Evolutionary conservation across 2,888 invertebrate species (phyloP).

Genomic region (Eupithecia tripunctaria): DNA sequence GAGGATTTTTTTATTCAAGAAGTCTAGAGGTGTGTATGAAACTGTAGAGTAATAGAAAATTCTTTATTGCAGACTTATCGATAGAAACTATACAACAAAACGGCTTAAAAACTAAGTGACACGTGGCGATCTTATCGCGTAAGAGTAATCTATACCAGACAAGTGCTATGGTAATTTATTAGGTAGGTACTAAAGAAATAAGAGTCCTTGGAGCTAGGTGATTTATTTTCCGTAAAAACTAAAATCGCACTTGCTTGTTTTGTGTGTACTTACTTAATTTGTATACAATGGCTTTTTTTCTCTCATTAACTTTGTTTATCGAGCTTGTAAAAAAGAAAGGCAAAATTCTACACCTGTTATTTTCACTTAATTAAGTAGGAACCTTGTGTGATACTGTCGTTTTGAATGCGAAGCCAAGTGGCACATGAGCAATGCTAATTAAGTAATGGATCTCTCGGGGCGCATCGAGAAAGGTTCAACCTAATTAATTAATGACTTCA

Average conservation of each 20-base stretch:
- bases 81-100: no score
- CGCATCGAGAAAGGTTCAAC: slow-evolving; percentile 73
- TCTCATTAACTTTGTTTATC: not conserved
- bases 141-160: no score
- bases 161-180: no score
- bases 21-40: not conserved
- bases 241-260: not conserved
- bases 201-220: not conserved
- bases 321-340: not conserved
- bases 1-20: not conserved
- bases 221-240: not conserved
- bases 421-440: slow-evolving; percentile 73
- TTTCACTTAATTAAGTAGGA: not conserved
- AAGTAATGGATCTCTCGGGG: slow-evolving; percentile 78
- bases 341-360: not conserved
- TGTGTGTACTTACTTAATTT: not conserved
- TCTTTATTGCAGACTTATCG: no score
- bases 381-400: slow-evolving; percentile 24
- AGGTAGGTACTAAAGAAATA: not conserved
- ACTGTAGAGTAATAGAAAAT: no score
- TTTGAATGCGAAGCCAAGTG: slow-evolving; percentile 49
- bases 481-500: slow-evolving; percentile 83
- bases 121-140: no score
- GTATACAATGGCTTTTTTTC: not conserved
- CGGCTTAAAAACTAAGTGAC: no score